phyloP scores from a whole-genome alignment of 2,888 invertebrate species.

The Tenthredo notha region DNA sequence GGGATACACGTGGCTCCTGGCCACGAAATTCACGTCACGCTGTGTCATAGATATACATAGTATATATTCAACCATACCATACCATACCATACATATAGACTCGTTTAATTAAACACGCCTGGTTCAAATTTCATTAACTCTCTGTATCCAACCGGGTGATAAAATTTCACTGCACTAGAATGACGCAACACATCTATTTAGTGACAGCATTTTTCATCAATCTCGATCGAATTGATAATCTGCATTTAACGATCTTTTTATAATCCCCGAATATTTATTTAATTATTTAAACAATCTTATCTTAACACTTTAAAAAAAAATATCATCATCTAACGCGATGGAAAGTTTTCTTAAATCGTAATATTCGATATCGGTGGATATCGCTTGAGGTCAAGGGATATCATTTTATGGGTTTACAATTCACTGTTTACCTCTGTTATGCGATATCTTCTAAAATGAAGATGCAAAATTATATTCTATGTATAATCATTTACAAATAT shows the following conservation, averaged over 20 bases:
- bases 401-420: background rate
- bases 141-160: background rate
- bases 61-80: background rate
- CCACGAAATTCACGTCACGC: constrained; percentile 42
- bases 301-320: background rate
- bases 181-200: constrained; percentile 17
- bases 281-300: background rate
- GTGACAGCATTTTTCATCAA: background rate
- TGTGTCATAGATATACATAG: background rate
- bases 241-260: background rate
- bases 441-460: background rate
- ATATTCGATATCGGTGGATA: background rate
- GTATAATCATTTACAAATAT: no score
- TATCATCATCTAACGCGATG: background rate
- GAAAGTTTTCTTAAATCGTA: background rate
- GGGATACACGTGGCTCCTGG: constrained; percentile 38
- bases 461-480: no score
- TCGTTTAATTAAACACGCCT: background rate
- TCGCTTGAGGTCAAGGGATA: background rate
- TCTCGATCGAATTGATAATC: background rate
- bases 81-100: background rate
- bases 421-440: background rate
- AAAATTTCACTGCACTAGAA: background rate
- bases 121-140: background rate
- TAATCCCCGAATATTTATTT: background rate